A percentile compares a stretch with the other conserved stretches of the same genome.
Evolutionary conservation across 2,113 vertebrate genomes (phyloP).

Genomic region (Crypturellus undulatus): DNA sequence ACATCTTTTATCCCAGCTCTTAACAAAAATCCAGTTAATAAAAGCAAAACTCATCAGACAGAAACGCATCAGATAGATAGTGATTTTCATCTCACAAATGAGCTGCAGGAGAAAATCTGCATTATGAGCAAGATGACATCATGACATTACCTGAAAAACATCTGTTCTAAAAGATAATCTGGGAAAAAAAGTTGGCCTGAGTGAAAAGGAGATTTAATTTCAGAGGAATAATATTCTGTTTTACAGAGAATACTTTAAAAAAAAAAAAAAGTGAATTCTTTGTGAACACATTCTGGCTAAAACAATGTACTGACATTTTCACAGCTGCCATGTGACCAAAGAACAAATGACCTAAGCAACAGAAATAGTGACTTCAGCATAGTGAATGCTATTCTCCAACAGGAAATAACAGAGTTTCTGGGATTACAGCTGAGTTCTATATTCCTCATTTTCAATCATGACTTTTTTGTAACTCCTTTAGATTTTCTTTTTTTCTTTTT

Average conservation of each 20-base stretch:
- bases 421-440: neutral
- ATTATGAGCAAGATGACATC: conserved; percentile 1
- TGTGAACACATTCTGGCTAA: neutral
- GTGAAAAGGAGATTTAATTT: neutral
- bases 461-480: neutral
- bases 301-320: neutral
- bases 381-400: neutral
- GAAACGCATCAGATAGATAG: too few species aligned
- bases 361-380: neutral
- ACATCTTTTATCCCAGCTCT: neutral
- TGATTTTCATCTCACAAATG: conserved; percentile 16
- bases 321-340: neutral
- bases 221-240: neutral
- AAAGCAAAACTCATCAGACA: neutral
- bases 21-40: neutral
- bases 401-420: neutral
- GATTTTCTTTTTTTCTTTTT: too few species aligned
- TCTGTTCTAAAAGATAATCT: neutral
- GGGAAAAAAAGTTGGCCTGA: neutral
- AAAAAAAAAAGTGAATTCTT: neutral
- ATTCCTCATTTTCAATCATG: neutral
- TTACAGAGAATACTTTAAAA: neutral
- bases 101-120: neutral
- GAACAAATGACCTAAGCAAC: neutral
- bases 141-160: neutral